These are phyloP conservation scores for Phrynosoma platyrhinos DNA, from an alignment of 2,113 vertebrate species.

Conservation along the genomic window DNA sequence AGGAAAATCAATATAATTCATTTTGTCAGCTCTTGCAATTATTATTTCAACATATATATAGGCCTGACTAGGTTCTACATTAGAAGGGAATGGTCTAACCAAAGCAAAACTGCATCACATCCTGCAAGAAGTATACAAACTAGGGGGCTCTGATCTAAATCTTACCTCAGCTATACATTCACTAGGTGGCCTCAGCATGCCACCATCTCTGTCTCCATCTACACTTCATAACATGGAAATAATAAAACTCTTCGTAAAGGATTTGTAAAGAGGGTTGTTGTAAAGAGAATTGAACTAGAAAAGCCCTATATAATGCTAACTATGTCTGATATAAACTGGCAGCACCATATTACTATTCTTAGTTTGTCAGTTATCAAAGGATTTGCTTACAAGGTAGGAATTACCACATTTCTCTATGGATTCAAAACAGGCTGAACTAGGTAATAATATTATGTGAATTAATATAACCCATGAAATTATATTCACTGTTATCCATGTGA, in stretches of 20 bases:
- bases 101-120: background rate
- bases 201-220: background rate
- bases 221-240: background rate
- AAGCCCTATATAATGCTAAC: background rate
- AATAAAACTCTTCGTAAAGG: background rate
- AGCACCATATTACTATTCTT: background rate
- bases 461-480: conserved; percentile 12
- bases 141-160: background rate
- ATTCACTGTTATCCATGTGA: conserved; percentile 8
- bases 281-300: background rate
- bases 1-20: too few relatives aligned
- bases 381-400: background rate
- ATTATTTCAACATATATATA: background rate
- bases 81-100: background rate
- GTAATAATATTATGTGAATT: conserved; percentile 8
- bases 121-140: background rate
- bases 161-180: background rate
- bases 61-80: background rate
- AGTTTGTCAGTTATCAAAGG: background rate
- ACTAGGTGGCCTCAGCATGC: background rate
- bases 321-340: background rate
- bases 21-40: background rate
- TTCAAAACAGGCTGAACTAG: background rate
- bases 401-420: background rate
- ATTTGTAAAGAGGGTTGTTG: background rate